Base-by-base conservation (phyloP, 2,797 vertebrate genomes). In the Phaenicophaeus curvirostris region DNA sequence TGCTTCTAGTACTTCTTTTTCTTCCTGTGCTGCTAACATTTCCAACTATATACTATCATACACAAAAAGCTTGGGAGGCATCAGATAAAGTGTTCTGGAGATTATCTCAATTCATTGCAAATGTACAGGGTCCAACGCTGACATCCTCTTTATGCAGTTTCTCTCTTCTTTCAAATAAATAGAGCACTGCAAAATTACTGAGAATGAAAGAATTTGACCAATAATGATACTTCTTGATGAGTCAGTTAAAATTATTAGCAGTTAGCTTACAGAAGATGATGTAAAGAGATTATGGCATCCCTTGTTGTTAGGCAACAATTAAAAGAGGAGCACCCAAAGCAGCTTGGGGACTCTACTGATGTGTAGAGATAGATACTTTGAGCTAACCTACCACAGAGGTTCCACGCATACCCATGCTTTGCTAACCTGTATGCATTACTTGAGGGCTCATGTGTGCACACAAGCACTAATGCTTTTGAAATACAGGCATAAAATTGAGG, bases 41-140 rank as follows among this genome's bases (percentile, higher is more conserved):
- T 82, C 53, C 16, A 30, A 79, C 35, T 67, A 33, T 61, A 44
- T 46, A 5, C 35, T 73, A 50, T 66, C n/a, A 33, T 18, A n/a
- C 27, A 61, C 48, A 73, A 50, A 84, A 89, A 72, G 44, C 2
- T 50, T 48, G 35, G 39, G 46, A 89, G 37, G 35, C 39, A 46
- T 87, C 76, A n/a, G 50, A 54, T n/a, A n/a, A n/a, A n/a, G n/a
- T 9, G 73, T 18, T 71, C 68, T 77, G 51, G 79, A 82, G 53
- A 74, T 92, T 83, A 62, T 79, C 42, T 94, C 55, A 33, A 25
- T 44, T 85, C 11, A 7, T 39, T 76, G 21, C 35, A 76, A 90
- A 46, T 5, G 11, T 30, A n/a, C 5, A 41, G 33, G 13, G 12
- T 17, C 35, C 73, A 37, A 63, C 77, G 55, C 71, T 37, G 86